These are phyloP conservation scores for Chascanopsetta lugubris DNA, from an alignment of 2,113 vertebrate species.

Conservation along the genomic window DNA sequence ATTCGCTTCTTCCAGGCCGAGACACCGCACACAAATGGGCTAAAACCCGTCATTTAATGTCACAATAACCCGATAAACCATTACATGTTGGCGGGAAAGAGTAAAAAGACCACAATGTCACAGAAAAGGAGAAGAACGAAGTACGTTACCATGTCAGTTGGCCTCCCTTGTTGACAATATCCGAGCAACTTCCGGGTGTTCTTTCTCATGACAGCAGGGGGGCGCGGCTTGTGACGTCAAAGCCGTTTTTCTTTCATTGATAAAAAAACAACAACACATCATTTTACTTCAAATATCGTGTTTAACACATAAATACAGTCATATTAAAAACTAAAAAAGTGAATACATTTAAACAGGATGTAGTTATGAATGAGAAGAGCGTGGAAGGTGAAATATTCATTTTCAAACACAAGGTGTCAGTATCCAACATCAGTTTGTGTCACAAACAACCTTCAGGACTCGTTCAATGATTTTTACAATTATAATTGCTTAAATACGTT, in stretches of 20 bases:
- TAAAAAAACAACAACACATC: background rate
- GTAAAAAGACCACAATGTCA: background rate
- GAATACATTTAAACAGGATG: background rate
- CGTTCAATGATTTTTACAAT: background rate
- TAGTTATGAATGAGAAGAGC: rapidly evolving
- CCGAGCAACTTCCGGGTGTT: slow-evolving; percentile 74
- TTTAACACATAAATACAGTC: too few species aligned
- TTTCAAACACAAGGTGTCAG: slow-evolving; percentile 58
- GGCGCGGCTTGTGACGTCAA: slow-evolving; percentile 31
- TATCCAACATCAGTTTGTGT: slow-evolving; percentile 16
- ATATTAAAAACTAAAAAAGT: rapidly evolving
- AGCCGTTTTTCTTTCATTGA: slow-evolving; percentile 15
- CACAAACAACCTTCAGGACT: slow-evolving; percentile 7
- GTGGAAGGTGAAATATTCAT: background rate
- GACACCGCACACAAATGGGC: slow-evolving; percentile 15
- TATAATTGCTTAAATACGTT: too few species aligned
- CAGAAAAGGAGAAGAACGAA: background rate
- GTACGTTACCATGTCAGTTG: slow-evolving; percentile 61
- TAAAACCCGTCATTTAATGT: rapidly evolving
- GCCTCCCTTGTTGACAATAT: slow-evolving; percentile 79
- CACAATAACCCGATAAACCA: rapidly evolving
- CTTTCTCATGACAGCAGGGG: slow-evolving; percentile 30
- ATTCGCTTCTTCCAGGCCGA: slow-evolving; percentile 1
- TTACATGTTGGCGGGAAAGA: background rate
- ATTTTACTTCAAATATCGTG: background rate